Evolutionary conservation across 2,797 vertebrate species (phyloP).

Genomic region (Sebastes dallii): DNA sequence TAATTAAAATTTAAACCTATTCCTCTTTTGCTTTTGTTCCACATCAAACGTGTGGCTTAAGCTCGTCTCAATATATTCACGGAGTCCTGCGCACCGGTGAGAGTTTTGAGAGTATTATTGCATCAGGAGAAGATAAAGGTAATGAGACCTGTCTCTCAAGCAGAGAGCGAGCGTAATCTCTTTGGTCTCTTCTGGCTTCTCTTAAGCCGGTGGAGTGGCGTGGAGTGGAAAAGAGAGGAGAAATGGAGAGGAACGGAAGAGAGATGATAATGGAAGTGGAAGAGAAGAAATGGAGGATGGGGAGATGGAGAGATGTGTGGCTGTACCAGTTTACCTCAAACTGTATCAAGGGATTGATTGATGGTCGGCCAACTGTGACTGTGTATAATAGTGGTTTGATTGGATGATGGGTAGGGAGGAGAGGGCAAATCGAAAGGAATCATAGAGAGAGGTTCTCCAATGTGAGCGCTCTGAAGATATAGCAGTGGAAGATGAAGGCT

Average conservation of each 20-base stretch:
- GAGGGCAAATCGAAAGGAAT: conserved; percentile 21
- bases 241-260: conserved; percentile 11
- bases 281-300: not conserved
- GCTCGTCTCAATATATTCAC: conserved; percentile 14
- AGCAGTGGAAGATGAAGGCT: not conserved
- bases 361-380: conserved; percentile 44
- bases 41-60: conserved; percentile 5
- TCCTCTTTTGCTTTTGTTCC: not conserved
- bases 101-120: conserved; percentile 60
- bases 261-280: not conserved
- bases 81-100: not conserved
- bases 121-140: conserved; percentile 69
- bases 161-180: conserved; percentile 65
- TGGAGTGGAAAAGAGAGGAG: conserved; percentile 42
- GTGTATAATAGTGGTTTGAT: conserved; percentile 22
- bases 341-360: conserved; percentile 38
- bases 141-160: conserved; percentile 73
- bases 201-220: conserved; percentile 52
- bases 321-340: conserved; percentile 2
- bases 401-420: conserved; percentile 29
- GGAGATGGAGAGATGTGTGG: not conserved
- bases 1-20: conserved; percentile 13
- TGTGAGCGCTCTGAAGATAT: not conserved
- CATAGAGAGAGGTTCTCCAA: conserved; percentile 20
- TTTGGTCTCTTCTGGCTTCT: conserved; percentile 52